Percentiles rank a stretch among this genome's conserved stretches.
Conservation (phyloP, 2,113 vertebrate species). For the Helogale parvula region DNA sequence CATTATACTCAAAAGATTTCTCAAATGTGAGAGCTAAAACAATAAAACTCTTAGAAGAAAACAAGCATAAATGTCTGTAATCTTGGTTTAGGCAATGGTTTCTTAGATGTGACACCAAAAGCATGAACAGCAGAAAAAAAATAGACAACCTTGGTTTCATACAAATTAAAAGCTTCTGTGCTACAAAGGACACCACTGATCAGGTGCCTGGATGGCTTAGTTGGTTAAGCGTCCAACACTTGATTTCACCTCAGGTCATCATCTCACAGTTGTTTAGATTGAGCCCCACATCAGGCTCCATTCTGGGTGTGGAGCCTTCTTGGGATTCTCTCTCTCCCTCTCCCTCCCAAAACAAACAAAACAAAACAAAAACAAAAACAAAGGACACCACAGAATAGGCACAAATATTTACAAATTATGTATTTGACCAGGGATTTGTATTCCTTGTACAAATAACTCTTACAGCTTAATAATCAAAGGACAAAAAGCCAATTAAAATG, state of each 20-base stretch:
- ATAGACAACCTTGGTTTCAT: background rate
- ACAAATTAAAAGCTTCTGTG: background rate
- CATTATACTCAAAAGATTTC: background rate
- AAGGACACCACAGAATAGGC: background rate
- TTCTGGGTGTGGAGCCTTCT: no score
- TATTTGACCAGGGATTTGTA: background rate
- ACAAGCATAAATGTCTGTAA: background rate
- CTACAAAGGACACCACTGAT: background rate
- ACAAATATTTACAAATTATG: background rate
- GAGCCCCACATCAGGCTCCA: no score
- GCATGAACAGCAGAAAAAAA: background rate
- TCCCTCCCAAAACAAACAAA: no score
- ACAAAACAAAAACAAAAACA: background rate
- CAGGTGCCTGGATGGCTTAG: background rate
- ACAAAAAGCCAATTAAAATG: background rate
- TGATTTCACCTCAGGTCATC: no score
- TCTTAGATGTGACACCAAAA: background rate
- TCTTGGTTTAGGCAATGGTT: background rate
- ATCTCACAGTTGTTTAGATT: no score
- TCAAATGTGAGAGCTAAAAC: background rate
- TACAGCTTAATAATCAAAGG: background rate
- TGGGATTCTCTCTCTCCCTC: no score
- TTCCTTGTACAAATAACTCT: background rate
- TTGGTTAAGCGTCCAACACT: no score
- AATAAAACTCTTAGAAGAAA: constrained; percentile 8